phyloP scores from a whole-genome alignment of 2,113 vertebrate genomes.

The Naja naja region DNA sequence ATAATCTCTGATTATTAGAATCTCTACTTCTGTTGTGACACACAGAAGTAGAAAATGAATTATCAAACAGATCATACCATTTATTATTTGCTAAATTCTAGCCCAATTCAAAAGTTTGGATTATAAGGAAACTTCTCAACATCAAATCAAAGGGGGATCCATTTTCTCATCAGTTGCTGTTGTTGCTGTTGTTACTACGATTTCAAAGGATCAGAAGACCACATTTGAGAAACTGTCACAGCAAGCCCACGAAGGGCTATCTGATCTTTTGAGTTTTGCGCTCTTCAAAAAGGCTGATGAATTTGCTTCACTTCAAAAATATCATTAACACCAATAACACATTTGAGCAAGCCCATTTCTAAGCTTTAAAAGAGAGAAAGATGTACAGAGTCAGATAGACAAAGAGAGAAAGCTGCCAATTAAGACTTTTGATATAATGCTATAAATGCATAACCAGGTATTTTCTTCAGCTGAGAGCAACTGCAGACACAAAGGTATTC shows the following conservation, averaged over 20 bases:
- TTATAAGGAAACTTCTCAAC: background rate
- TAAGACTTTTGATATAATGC: conserved; percentile 81
- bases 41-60: background rate
- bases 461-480: conserved; percentile 80
- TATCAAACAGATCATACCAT: background rate
- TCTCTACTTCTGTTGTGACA: background rate
- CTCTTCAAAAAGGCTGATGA: conserved; percentile 76
- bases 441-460: conserved; percentile 79
- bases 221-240: conserved; percentile 46
- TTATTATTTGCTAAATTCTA: background rate
- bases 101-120: background rate
- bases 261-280: conserved; percentile 72
- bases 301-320: conserved; percentile 80
- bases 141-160: background rate
- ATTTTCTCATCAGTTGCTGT: background rate
- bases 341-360: conserved; percentile 79
- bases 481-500: conserved; percentile 79
- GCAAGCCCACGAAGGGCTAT: conserved; percentile 61
- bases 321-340: conserved; percentile 83
- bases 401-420: conserved; percentile 71
- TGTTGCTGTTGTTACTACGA: background rate
- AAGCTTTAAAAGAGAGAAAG: conserved; percentile 74
- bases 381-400: conserved; percentile 39
- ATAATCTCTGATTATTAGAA: background rate
- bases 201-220: conserved; percentile 41